Evolutionary conservation across 2,888 invertebrate genomes (phyloP).

Genomic region (Coleophora flavipennella): DNA sequence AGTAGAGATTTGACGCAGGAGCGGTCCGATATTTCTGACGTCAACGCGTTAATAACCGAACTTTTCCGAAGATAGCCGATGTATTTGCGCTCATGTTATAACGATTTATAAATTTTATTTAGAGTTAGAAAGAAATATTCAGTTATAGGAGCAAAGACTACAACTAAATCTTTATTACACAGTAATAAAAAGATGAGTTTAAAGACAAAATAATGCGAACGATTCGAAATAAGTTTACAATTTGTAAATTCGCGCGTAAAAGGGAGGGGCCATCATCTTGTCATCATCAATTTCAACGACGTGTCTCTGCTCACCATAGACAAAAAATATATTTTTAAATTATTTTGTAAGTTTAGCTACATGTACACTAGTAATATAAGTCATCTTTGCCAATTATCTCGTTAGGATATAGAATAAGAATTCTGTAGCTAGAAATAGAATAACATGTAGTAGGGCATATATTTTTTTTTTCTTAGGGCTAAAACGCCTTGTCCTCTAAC

Average conservation of each 20-base stretch:
- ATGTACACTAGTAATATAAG: too few relatives aligned
- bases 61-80: constrained; percentile 30
- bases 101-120: constrained; percentile 10
- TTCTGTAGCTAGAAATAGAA: too few relatives aligned
- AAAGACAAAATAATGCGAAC: neutral
- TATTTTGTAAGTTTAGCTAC: too few relatives aligned
- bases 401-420: too few relatives aligned
- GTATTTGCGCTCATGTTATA: constrained; percentile 23
- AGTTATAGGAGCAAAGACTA: neutral
- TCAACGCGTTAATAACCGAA: constrained; percentile 53
- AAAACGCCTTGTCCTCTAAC: too few relatives aligned
- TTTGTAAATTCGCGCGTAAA: constrained; percentile 55
- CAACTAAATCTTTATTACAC: too few relatives aligned
- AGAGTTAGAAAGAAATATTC: neutral
- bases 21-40: constrained; percentile 62
- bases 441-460: too few relatives aligned
- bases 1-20: constrained; percentile 57
- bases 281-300: constrained; percentile 65
- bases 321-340: constrained; percentile 13
- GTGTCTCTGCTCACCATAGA: constrained; percentile 50
- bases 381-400: too few relatives aligned
- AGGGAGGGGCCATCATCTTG: constrained; percentile 67
- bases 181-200: neutral
- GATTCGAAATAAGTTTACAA: neutral
- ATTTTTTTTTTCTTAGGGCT: too few relatives aligned